phyloP scores from a whole-genome alignment of 2,797 vertebrate species.

The Artibeus jamaicensis region DNA sequence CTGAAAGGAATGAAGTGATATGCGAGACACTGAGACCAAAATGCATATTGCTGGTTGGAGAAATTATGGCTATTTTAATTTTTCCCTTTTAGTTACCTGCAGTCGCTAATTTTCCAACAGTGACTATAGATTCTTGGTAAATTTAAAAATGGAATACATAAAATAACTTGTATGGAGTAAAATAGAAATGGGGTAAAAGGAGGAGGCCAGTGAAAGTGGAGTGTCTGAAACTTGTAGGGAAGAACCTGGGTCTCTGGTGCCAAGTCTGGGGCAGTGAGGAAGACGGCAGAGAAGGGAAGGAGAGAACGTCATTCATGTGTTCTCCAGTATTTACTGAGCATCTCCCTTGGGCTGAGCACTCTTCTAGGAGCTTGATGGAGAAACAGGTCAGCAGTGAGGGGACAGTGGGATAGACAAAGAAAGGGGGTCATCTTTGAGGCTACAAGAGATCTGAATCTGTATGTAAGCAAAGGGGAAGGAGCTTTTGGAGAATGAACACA shows the following conservation, averaged over 20 bases:
- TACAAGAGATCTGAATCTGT: not conserved
- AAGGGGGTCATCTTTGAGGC: not conserved
- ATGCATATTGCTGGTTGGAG: not conserved
- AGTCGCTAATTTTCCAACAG: not conserved
- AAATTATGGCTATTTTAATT: not conserved
- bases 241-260: not conserved
- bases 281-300: not conserved
- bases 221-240: not conserved
- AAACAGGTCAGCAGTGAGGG: not conserved
- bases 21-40: not conserved
- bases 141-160: not conserved
- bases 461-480: not conserved
- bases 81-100: not conserved
- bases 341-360: not conserved
- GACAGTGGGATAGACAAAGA: not conserved
- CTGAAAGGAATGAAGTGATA: not conserved
- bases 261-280: not conserved
- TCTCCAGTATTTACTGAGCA: not conserved
- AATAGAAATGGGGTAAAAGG: not conserved
- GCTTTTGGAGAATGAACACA: not conserved
- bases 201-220: not conserved
- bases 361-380: not conserved
- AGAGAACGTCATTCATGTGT: not conserved
- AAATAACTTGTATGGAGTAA: not conserved
- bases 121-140: not conserved